Evolutionary conservation across 2,113 vertebrate genomes (phyloP).

Genomic region (Euleptes europaea): DNA sequence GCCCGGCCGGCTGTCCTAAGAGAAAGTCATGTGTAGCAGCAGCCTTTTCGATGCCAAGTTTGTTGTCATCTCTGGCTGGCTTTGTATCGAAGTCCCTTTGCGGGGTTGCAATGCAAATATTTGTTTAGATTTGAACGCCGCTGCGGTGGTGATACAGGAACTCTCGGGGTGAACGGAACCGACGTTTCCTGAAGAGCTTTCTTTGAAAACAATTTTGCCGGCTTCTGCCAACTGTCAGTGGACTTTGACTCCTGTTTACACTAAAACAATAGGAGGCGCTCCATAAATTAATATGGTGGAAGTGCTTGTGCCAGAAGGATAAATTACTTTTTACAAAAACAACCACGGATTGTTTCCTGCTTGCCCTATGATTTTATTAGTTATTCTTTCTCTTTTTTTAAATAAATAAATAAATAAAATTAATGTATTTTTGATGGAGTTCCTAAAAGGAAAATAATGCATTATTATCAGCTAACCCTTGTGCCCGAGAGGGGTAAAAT

Average conservation of each 20-base stretch:
- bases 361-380: slow-evolving; percentile 50
- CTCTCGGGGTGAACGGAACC: slow-evolving; percentile 69
- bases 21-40: slow-evolving; percentile 79
- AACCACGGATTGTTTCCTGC: slow-evolving; percentile 50
- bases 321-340: slow-evolving; percentile 47
- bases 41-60: slow-evolving; percentile 75
- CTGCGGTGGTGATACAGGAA: slow-evolving; percentile 73
- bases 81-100: slow-evolving; percentile 75
- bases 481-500: no score
- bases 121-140: slow-evolving; percentile 79
- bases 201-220: slow-evolving; percentile 70
- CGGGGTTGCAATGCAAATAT: slow-evolving; percentile 80
- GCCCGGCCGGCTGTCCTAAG: slow-evolving; percentile 71
- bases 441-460: not conserved
- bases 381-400: slow-evolving; percentile 17
- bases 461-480: not conserved
- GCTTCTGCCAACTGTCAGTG: slow-evolving; percentile 71
- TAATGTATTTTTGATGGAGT: not conserved
- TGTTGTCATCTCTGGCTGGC: slow-evolving; percentile 80
- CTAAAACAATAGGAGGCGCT: slow-evolving; percentile 77
- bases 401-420: slow-evolving; percentile 32
- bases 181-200: slow-evolving; percentile 70
- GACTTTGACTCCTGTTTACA: slow-evolving; percentile 75
- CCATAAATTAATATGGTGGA: slow-evolving; percentile 72
- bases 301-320: slow-evolving; percentile 50